phyloP scores from a whole-genome alignment of 2,113 vertebrate species.

The Carettochelys insculpta region DNA sequence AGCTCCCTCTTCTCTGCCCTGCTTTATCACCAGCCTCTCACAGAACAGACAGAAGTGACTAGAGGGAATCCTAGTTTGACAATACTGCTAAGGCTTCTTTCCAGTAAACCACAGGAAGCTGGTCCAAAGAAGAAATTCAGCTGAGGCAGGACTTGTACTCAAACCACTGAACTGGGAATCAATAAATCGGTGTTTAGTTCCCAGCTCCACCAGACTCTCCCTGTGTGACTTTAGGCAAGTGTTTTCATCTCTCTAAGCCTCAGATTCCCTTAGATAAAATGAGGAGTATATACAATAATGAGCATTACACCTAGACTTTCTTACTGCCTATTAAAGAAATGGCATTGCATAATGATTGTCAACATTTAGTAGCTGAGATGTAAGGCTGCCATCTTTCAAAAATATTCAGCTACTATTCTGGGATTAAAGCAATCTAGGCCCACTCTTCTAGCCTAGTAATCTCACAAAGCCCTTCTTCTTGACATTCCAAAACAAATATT shows the following conservation, averaged over 20 bases:
- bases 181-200: neutral
- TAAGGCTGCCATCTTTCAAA: neutral
- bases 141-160: neutral
- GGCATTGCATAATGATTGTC: neutral
- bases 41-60: neutral
- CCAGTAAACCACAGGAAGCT: neutral
- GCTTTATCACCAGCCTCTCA: neutral
- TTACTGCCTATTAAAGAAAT: neutral
- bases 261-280: neutral
- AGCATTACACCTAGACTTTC: neutral
- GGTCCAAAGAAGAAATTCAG: neutral
- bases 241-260: neutral
- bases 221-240: neutral
- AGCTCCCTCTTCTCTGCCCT: neutral
- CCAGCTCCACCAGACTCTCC: neutral
- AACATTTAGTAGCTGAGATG: constrained; percentile 12
- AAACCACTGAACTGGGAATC: neutral
- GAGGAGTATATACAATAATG: neutral
- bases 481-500: constrained; percentile 31
- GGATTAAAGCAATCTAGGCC: neutral
- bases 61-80: neutral
- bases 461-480: constrained; percentile 8
- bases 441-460: neutral
- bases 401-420: neutral
- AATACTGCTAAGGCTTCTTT: neutral